A percentile compares a stretch with the other conserved stretches of the same genome.
Conservation (phyloP, 1,140 invertebrate genomes). For the Cherax destructor region DNA sequence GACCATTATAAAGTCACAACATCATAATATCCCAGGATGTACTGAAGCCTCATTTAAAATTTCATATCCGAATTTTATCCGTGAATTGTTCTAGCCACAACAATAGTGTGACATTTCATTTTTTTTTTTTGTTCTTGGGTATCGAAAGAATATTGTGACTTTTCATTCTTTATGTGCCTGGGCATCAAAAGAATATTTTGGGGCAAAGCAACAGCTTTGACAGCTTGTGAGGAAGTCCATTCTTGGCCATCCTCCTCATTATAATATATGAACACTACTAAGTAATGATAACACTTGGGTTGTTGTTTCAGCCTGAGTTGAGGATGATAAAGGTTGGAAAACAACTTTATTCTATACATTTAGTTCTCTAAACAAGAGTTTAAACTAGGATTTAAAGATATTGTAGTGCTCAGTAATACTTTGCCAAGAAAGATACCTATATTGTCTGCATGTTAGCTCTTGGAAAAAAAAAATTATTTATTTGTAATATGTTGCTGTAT, state of each 20-base stretch:
- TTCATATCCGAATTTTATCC: background rate
- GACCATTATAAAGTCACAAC: too few species aligned
- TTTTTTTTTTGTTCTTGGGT: background rate
- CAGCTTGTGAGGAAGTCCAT: background rate
- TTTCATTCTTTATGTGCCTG: background rate
- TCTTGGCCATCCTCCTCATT: background rate
- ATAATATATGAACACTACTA: background rate
- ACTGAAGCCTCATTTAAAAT: too few species aligned
- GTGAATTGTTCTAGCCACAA: background rate
- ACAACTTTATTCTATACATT: constrained; percentile 43
- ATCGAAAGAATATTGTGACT: background rate
- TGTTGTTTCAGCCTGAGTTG: constrained; percentile 61
- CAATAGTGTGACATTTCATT: background rate
- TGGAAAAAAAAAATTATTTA: too few species aligned
- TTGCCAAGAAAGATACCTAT: background rate
- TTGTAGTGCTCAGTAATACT: background rate
- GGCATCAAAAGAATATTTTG: background rate
- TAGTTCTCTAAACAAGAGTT: constrained; percentile 9
- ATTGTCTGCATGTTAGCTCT: background rate
- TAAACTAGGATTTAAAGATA: background rate
- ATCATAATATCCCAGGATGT: too few species aligned
- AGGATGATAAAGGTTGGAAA: constrained; percentile 62
- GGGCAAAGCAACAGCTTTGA: background rate
- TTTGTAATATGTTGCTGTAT: background rate
- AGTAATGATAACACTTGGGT: constrained; percentile 59